A percentile compares a stretch with the other conserved stretches of the same genome.
These are phyloP conservation scores for Megalurothrips usitatus DNA, from an alignment of 2,888 invertebrate genomes.

Conservation along the genomic window DNA sequence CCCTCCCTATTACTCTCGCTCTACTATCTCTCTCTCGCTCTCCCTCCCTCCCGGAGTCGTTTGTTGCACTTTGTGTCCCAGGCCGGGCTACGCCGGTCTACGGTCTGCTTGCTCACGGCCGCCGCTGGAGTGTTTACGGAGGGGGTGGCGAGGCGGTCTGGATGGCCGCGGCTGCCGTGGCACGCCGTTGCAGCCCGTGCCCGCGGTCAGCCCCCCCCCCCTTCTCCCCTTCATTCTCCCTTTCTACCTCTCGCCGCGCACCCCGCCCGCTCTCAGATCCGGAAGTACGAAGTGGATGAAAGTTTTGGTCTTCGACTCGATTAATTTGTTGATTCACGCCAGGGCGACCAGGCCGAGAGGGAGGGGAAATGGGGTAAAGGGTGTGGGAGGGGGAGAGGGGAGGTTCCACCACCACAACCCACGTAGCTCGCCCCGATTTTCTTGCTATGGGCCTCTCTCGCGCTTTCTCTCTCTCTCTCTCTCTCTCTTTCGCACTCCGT, in stretches of 20 bases:
- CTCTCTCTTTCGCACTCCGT: too few relatives aligned
- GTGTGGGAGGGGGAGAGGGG: not conserved
- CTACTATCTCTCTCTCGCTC: too few relatives aligned
- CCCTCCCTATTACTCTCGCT: too few relatives aligned
- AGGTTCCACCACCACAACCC: not conserved
- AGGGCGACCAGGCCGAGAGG: not conserved
- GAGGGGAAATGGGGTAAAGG: not conserved
- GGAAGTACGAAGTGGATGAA: conserved; percentile 6
- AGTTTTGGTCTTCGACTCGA: conserved; percentile 19
- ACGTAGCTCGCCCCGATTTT: too few relatives aligned
- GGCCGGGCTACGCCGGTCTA: not conserved
- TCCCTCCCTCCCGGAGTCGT: not conserved
- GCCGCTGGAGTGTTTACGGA: not conserved
- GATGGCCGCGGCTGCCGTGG: not conserved
- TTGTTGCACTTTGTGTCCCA: not conserved
- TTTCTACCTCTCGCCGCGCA: not conserved
- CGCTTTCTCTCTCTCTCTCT: too few relatives aligned
- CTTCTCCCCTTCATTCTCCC: not conserved
- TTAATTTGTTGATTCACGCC: conserved; percentile 21
- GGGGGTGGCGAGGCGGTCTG: not conserved
- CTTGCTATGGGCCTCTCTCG: too few relatives aligned
- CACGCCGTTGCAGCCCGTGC: too few relatives aligned
- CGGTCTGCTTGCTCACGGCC: not conserved
- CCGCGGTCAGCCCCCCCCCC: too few relatives aligned
- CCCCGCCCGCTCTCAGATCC: not conserved